Evolutionary conservation across 2,113 vertebrate species (phyloP), one percentile per base, ranked within the genome.

Genomic region (Eidolon helvum): DNA sequence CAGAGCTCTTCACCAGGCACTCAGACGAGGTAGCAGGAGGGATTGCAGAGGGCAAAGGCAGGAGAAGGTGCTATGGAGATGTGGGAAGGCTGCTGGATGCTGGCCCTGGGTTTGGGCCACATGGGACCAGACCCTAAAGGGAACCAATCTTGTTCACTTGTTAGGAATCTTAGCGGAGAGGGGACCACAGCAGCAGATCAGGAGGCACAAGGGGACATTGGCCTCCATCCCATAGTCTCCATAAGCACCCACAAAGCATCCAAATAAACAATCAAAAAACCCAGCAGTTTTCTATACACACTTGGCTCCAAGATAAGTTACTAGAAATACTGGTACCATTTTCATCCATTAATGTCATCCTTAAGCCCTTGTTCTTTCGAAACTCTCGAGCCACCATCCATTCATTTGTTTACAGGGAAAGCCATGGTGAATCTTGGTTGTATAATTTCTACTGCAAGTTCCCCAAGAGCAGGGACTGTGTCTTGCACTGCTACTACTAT

Each of bases 41-140:
- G 12, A 14, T 0, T 43, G 38, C 0, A 11, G 21, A 10, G 5
- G 14, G 22, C 69, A 63, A 0, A 3, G 26, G 21, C 5, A 12
- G 3, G 59, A 69, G 83, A 82, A 87, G 72, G 61, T 69, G 26
- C 15, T 50, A 59, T 86, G 71, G 69, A 43, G 26, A 66, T 16
- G 16, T 30, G 61, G n/a, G 63, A 10, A 65, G 61, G 16, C 53
- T 33, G 7, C 45, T 38, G 30, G 21, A 15, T 7, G 30, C n/a
- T 21, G 87, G 30, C 26, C 65, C n/a, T 38, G 50, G 22, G 26
- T 21, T 26, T 55, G 80, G 53, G 50, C 26, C 21, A 5, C 2
- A 12, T 19, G 55, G 22, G 21, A 53, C 30, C 50, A 74, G n/a
- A 45, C 59, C 30, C 61, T 71, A 59, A 53, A 59, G 50, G 78